These are phyloP conservation scores for Macrobrachium rosenbergii DNA, from an alignment of 1,140 invertebrate species.

Conservation along the genomic window DNA sequence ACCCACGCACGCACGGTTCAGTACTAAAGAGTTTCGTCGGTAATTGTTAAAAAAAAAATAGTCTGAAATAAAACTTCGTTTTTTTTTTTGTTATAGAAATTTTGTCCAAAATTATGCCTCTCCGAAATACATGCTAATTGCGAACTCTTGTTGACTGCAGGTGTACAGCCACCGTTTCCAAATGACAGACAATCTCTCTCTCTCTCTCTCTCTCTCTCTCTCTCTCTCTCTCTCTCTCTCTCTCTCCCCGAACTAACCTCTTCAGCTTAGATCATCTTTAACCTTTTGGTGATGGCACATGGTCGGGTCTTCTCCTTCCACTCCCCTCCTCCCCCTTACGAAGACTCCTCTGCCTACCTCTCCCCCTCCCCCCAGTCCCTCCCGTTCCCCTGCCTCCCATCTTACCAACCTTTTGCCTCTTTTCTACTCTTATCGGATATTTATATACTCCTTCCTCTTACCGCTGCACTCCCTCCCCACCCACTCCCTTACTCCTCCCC, in stretches of 20 bases:
- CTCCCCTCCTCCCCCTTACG: not conserved
- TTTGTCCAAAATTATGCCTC: no score
- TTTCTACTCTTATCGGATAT: not conserved
- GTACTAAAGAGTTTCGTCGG: no score
- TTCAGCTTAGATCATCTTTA: no score
- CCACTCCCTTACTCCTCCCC: not conserved
- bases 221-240: not conserved
- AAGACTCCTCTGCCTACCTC: no score
- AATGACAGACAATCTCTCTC: not conserved
- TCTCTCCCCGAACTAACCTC: not conserved
- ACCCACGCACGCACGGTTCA: no score
- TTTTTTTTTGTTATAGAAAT: no score
- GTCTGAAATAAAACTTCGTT: no score
- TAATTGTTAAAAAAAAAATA: no score
- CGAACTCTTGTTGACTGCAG: no score
- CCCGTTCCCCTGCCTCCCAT: not conserved
- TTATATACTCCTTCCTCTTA: not conserved
- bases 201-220: not conserved
- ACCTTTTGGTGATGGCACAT: not conserved
- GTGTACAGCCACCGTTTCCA: no score
- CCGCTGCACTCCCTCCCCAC: not conserved
- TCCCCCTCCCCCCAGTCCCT: not conserved
- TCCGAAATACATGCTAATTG: no score
- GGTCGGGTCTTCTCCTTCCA: not conserved
- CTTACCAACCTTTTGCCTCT: not conserved